A percentile compares a stretch with the other conserved stretches of the same genome.
phyloP scores from a whole-genome alignment of 1,140 invertebrate genomes.

The Lethocerus indicus region DNA sequence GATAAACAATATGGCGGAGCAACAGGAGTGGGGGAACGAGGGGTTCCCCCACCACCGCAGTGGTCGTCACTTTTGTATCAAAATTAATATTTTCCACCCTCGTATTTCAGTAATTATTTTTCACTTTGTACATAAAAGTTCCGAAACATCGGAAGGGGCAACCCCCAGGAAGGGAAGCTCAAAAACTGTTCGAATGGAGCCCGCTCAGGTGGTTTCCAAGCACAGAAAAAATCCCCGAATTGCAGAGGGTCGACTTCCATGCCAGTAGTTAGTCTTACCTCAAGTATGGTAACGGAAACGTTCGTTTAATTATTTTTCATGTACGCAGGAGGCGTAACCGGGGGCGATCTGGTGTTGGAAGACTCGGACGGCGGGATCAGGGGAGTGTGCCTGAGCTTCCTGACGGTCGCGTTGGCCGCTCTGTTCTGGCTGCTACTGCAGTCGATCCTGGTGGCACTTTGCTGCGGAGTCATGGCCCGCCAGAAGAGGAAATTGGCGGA shows the following conservation, averaged over 20 bases:
- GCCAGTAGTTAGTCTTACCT: neutral
- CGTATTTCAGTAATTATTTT: no score
- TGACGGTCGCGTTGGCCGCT: neutral
- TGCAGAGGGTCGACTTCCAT: neutral
- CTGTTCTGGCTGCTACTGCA: slow-evolving; percentile 8
- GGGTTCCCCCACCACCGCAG: no score
- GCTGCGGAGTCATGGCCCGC: neutral
- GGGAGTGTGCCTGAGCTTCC: slow-evolving; percentile 4
- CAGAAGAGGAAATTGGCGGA: neutral
- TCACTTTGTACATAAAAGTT: no score
- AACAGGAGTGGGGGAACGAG: no score
- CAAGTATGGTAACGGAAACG: neutral
- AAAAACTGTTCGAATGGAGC: no score
- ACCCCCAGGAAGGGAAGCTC: no score
- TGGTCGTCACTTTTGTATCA: no score
- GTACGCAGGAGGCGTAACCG: neutral
- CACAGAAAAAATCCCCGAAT: neutral
- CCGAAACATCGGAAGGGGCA: no score
- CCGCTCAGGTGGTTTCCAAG: neutral
- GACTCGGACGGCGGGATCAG: neutral
- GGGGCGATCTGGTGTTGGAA: neutral
- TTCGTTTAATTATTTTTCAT: neutral
- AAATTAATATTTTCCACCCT: no score
- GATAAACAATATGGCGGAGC: no score
- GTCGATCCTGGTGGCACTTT: slow-evolving; percentile 1